Conservation (phyloP, 2,888 invertebrate species). For the Noctuana brunneofusca region DNA sequence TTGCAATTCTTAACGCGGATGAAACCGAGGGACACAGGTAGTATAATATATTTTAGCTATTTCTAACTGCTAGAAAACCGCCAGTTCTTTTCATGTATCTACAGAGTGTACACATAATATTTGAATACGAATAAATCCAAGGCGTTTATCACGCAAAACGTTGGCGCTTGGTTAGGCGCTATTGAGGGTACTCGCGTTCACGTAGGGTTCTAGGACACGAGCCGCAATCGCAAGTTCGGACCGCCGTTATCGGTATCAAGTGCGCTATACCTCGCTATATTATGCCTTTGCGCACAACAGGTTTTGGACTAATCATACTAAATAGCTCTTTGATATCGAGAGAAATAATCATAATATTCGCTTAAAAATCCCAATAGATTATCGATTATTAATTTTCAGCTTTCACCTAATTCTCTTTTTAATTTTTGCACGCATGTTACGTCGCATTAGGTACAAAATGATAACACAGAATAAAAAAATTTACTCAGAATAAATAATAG, state of each 20-base stretch:
- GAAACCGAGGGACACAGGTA: no score
- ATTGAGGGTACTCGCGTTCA: conserved; percentile 77
- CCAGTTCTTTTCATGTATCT: neutral
- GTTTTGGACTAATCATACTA: neutral
- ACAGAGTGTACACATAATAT: neutral
- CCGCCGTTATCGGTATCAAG: conserved; percentile 59
- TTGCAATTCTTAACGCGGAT: no score
- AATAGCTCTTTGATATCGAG: no score
- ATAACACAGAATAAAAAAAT: no score
- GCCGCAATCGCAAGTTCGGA: conserved; percentile 69
- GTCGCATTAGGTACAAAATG: no score
- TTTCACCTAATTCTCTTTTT: no score
- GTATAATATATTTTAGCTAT: no score
- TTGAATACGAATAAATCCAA: neutral
- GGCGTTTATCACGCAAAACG: conserved; percentile 19
- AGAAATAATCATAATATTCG: no score
- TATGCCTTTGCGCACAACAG: conserved; percentile 2
- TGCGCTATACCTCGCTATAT: conserved; percentile 42
- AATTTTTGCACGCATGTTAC: no score
- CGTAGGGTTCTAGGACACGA: conserved; percentile 73
- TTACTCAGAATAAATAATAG: no score
- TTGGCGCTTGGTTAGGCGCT: conserved; percentile 53
- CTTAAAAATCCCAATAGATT: no score
- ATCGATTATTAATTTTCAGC: no score
- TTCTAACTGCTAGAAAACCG: neutral